Percentiles rank a stretch among this genome's conserved stretches.
Conservation (phyloP, 2,797 vertebrate species). For the Chaetodon trifasciatus region DNA sequence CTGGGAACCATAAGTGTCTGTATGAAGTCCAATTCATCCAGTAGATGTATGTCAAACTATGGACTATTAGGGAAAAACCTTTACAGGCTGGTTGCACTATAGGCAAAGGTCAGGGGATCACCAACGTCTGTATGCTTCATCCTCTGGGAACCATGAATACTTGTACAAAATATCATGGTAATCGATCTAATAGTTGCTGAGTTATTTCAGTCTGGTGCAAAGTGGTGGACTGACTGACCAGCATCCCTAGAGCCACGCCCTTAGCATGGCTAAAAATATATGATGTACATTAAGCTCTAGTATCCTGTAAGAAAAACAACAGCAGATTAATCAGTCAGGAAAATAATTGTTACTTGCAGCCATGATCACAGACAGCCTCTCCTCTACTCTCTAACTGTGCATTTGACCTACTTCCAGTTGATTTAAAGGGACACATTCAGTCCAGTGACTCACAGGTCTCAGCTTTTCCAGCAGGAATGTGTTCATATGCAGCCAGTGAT, state of each 20-base stretch:
- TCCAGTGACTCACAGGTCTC: conserved; percentile 53
- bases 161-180: background rate
- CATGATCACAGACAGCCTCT: conserved; percentile 23
- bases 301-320: background rate
- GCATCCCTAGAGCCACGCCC: background rate
- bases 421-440: conserved; percentile 69
- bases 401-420: conserved; percentile 74
- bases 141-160: background rate
- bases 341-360: conserved; percentile 28
- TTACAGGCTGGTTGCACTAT: conserved; percentile 10
- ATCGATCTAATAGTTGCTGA: background rate
- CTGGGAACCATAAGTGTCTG: background rate
- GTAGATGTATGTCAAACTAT: background rate
- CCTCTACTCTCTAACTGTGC: conserved; percentile 43
- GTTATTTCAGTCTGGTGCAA: background rate
- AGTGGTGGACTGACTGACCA: fast-evolving
- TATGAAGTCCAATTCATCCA: background rate
- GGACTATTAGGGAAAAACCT: background rate
- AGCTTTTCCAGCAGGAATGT: conserved; percentile 49
- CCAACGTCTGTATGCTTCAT: background rate
- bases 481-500: conserved; percentile 17
- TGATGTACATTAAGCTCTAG: background rate
- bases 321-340: background rate
- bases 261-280: background rate
- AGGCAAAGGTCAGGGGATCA: background rate